Conservation (phyloP, 2,797 vertebrate genomes). For the Lepus oiostolus region DNA sequence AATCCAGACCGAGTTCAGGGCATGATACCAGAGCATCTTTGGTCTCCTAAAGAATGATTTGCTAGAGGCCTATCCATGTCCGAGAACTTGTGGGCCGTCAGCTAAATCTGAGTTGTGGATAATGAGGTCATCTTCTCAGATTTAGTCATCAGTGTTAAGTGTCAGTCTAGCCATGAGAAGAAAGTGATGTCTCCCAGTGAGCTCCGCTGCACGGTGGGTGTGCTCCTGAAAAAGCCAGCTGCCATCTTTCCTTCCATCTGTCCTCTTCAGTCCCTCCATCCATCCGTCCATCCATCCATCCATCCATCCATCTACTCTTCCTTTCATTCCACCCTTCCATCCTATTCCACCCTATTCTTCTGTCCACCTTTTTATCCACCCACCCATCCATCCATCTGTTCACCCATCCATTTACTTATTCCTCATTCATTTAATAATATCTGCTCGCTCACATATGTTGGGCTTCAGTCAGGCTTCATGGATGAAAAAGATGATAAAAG, state of each 20-base stretch:
- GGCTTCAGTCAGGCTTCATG: not conserved
- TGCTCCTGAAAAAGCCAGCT: not conserved
- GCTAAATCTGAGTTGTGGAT: not conserved
- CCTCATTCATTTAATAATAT: not conserved
- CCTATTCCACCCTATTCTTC: no score
- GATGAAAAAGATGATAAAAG: conserved; percentile 21
- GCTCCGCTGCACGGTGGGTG: not conserved
- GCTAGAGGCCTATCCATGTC: not conserved
- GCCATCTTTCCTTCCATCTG: not conserved
- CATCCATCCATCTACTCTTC: no score
- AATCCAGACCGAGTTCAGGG: not conserved
- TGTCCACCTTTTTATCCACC: no score
- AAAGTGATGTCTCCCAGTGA: not conserved
- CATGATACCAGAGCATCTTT: not conserved
- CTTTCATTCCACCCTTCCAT: not conserved
- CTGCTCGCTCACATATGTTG: not conserved
- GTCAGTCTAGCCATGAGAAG: not conserved
- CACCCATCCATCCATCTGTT: not conserved
- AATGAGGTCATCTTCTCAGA: not conserved
- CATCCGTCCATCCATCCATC: not conserved
- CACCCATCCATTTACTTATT: not conserved
- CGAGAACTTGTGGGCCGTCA: not conserved
- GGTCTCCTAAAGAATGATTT: not conserved
- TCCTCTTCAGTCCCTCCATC: not conserved
- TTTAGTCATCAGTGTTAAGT: conserved; percentile 2